Conservation (phyloP, 2,113 vertebrate genomes). For the Agelaius phoeniceus region DNA sequence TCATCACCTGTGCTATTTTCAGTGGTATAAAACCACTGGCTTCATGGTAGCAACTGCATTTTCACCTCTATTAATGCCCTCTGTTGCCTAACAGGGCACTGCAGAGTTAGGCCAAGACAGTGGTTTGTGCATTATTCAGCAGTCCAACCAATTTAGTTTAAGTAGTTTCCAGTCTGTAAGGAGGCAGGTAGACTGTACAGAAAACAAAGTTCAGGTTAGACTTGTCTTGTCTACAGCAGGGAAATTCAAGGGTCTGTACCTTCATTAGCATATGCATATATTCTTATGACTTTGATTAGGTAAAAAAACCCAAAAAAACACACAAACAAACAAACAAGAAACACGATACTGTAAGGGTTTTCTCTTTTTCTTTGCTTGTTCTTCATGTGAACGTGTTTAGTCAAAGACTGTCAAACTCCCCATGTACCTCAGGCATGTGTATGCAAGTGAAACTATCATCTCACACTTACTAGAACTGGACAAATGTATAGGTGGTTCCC, state of each 20-base stretch:
- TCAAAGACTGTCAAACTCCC: background rate
- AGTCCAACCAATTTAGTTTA: background rate
- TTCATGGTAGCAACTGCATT: accelerated
- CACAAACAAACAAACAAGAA: background rate
- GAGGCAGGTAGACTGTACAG: background rate
- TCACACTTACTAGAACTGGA: background rate
- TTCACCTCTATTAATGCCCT: background rate
- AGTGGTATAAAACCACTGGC: background rate
- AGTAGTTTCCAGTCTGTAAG: background rate
- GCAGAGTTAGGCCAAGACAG: background rate
- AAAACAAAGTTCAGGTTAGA: slow-evolving; percentile 5
- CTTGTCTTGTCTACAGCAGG: background rate
- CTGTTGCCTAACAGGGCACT: background rate
- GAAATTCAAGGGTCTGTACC: background rate
- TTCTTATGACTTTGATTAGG: background rate
- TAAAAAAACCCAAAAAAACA: background rate
- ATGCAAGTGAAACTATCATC: background rate
- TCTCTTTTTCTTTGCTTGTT: background rate
- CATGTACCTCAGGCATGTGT: accelerated
- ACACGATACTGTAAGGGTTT: background rate
- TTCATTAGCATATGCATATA: background rate
- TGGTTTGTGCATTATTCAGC: background rate
- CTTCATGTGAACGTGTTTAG: background rate
- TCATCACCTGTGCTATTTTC: background rate
- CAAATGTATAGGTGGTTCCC: background rate